Evolutionary conservation across 2,888 invertebrate genomes (phyloP).

Genomic region (Gerosis bhagava): DNA sequence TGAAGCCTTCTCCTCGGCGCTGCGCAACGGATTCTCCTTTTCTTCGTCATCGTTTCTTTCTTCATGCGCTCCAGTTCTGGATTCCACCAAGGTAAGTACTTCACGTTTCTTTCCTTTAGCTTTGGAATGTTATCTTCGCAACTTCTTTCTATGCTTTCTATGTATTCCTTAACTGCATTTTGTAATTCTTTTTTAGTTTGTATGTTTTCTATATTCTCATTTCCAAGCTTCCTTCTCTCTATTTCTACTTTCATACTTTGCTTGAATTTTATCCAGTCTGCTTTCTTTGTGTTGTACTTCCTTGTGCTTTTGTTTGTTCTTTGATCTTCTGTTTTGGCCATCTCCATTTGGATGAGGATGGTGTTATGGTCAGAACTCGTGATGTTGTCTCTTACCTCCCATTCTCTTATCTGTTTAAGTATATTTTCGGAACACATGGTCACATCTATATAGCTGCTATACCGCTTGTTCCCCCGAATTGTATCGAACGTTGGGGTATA

Average conservation of each 20-base stretch:
- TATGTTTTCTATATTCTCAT: background rate
- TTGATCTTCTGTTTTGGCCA: background rate
- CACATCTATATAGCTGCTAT: constrained; percentile 20
- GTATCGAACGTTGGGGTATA: constrained; percentile 25
- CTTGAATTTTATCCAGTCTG: background rate
- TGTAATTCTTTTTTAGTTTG: background rate
- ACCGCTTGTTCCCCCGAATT: constrained; percentile 18
- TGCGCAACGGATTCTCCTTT: constrained; percentile 6
- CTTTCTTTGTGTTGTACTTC: background rate
- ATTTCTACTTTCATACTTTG: background rate
- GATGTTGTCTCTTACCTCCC: background rate
- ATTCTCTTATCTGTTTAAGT: too few species aligned
- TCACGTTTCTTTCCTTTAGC: background rate
- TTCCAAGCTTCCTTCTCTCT: background rate
- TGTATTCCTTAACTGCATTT: background rate
- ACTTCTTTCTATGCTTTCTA: background rate
- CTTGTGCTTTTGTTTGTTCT: background rate
- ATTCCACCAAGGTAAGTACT: constrained; percentile 4
- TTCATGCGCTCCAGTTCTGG: background rate
- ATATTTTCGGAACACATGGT: too few species aligned
- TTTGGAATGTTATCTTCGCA: background rate
- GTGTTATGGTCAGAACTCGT: background rate
- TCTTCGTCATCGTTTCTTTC: background rate
- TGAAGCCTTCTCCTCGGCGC: constrained; percentile 1
- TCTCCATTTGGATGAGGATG: background rate